Conservation (phyloP, 2,113 vertebrate species). For the human (Homo sapiens) region GRCh38 chr12:42639501-42640000, state of each 20-base stretch:
- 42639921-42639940: neutral
- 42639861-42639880: neutral
- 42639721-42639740: conserved; percentile 54
- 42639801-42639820: conserved; percentile 64
- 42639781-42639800: conserved; percentile 69
- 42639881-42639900: neutral
- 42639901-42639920: neutral
- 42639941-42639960: conserved; percentile 25
- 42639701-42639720: conserved; percentile 1
- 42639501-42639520: neutral
- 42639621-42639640: conserved; percentile 31
- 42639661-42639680: conserved; percentile 53
- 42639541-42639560: neutral
- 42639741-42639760: conserved; percentile 64
- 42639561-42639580: neutral
- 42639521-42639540: neutral
- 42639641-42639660: conserved; percentile 66
- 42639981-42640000: neutral
- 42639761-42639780: conserved; percentile 58
- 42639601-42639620: conserved; percentile 28
- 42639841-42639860: neutral
- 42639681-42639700: conserved; percentile 68
- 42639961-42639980: conserved; percentile 32
- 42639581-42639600: neutral
- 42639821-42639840: conserved; percentile 16